Percentiles rank a stretch among this genome's conserved stretches.
phyloP scores from a whole-genome alignment of 2,113 vertebrate species.

The Alectura lathami region DNA sequence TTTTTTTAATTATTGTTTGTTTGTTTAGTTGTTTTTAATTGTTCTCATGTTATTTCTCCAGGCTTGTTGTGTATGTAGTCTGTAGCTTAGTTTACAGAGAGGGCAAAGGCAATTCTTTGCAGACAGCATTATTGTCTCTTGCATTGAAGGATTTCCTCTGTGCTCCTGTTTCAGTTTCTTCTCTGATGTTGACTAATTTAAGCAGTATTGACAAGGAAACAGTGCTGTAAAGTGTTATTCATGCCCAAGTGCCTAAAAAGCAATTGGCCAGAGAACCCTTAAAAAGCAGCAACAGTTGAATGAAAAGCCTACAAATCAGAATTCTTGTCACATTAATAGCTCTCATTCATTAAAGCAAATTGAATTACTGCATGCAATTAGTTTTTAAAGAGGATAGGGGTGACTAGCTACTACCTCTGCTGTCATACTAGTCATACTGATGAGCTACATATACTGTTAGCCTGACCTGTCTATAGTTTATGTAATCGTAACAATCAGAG shows the following conservation, averaged over 20 bases:
- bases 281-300: conserved; percentile 1
- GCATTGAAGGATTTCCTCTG: neutral
- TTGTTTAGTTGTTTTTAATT: neutral
- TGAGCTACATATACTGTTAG: neutral
- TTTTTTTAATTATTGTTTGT: neutral
- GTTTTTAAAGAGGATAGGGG: neutral
- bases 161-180: neutral
- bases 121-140: neutral
- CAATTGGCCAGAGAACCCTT: neutral
- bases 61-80: neutral
- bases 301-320: neutral
- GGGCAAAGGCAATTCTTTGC: neutral
- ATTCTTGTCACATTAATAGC: conserved; percentile 19
- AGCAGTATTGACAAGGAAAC: neutral
- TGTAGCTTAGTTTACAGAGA: neutral
- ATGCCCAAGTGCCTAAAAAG: neutral
- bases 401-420: neutral
- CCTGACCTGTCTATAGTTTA: neutral
- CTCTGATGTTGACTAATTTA: neutral
- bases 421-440: neutral
- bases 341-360: conserved; percentile 15
- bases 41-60: neutral
- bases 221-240: neutral
- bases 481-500: neutral
- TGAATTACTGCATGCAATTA: conserved; percentile 21